Base-by-base conservation (phyloP, 2,888 invertebrate species). In the Vesta saturnalis region DNA sequence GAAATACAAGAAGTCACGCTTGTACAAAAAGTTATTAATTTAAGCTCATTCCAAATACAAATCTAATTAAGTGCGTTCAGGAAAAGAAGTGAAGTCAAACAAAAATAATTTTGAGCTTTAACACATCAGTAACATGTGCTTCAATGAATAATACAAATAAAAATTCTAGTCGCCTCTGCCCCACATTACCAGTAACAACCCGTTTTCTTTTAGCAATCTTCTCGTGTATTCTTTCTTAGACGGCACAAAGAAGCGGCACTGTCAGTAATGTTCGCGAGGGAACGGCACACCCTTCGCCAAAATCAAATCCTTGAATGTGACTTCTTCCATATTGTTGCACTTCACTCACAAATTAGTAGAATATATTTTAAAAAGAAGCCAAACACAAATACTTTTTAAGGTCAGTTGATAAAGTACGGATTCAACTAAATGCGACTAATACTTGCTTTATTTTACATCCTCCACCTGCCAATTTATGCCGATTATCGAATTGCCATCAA, bases 291-390 rank as follows among this genome's bases (percentile, higher is more conserved):
- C 58, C 57, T 58, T 56, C 57, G 43, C 62, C 58, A 39, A 67
- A 67, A 67, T 67, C 67, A 67, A 63, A 67, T 62, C 59, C 59
- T 59, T 54, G 61, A 64, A 67, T 67, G 67, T 67, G 62, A 67
- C 63, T 67, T 60, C 67, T 63, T 67, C 63, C 55, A 60, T 55
- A 60, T 46, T 39, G 55, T 54, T 63, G 67, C 63, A 67, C 59
- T 55, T 62, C 52, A 39, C 61, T 39, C 30, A 46, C 54, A 62
- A 59, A 67, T 67, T 67, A 67, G 59, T 55, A 43, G 47, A 19
- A 57, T 21, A 57, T 18, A 18, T 52, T 47, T 21, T 6, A 52
- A 67, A 67, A 58, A 52, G 19, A 60, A 55, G 39, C 35, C 54
- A 43, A 22, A 56, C 49, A 46, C 23, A 59, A 43, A 46, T 21